phyloP scores from a whole-genome alignment of 2,888 invertebrate genomes.

The Bimastos eiseni region DNA sequence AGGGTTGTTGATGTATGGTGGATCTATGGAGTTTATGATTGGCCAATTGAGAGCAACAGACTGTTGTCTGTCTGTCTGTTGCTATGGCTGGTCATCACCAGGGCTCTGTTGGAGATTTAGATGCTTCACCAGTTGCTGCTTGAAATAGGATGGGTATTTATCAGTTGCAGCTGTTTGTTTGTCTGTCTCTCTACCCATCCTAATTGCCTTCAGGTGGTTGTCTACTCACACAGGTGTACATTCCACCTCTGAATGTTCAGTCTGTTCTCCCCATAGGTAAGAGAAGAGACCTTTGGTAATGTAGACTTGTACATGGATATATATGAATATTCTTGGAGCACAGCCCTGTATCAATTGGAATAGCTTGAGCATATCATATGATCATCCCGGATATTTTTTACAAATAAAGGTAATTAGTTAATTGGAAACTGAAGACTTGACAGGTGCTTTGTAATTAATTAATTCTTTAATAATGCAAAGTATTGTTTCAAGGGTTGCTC shows the following conservation, averaged over 20 bases:
- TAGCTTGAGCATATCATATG: neutral
- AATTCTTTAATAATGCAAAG: too few relatives aligned
- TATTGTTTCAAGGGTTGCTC: neutral
- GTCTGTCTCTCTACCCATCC: neutral
- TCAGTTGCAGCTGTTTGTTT: neutral
- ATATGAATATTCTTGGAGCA: neutral
- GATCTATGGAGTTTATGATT: neutral
- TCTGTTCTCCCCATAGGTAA: neutral
- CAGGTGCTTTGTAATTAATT: neutral
- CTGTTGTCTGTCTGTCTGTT: neutral
- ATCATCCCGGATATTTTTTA: neutral
- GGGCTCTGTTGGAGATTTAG: neutral
- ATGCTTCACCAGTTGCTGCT: neutral
- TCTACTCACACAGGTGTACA: neutral
- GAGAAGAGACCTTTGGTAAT: neutral
- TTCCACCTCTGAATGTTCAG: neutral
- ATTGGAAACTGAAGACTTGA: neutral
- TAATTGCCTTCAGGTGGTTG: constrained; percentile 2
- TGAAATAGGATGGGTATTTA: neutral
- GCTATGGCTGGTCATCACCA: neutral
- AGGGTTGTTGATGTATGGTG: neutral
- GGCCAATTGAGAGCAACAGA: neutral
- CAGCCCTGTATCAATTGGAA: neutral
- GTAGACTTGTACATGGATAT: neutral
- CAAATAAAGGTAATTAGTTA: neutral